A percentile compares a stretch with the other conserved stretches of the same genome.
Conservation (phyloP, 2,113 vertebrate genomes). For the Phalacrocorax carbo region DNA sequence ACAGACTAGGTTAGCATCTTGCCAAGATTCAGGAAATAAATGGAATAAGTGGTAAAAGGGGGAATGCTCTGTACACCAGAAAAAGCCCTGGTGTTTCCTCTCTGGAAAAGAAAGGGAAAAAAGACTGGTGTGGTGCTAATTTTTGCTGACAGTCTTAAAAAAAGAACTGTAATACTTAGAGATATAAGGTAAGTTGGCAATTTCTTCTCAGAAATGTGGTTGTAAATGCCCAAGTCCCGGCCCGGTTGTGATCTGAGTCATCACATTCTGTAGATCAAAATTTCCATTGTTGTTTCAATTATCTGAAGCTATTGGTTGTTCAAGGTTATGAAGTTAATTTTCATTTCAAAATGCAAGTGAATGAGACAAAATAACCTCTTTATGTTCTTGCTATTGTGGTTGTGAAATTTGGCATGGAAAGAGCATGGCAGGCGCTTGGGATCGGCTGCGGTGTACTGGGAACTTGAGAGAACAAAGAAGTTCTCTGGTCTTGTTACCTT, state of each 20-base stretch:
- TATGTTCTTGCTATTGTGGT: not conserved
- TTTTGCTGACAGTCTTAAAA: not conserved
- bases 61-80: not conserved
- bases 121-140: not conserved
- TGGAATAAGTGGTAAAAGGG: not conserved
- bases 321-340: not conserved
- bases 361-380: not conserved
- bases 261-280: not conserved
- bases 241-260: not conserved
- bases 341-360: not conserved
- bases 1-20: not conserved
- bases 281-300: not conserved
- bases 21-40: constrained; percentile 23
- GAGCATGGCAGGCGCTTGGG: not conserved
- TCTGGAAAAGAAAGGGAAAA: not conserved
- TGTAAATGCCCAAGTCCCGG: not conserved
- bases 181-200: not conserved
- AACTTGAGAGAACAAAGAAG: not conserved
- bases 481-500: not conserved
- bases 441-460: not conserved
- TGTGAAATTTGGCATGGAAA: not conserved
- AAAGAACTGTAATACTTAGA: not conserved
- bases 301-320: not conserved
- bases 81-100: not conserved
- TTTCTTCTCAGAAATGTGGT: not conserved